Conservation (phyloP, 2,888 invertebrate species). For the Poecilus cupreus region DNA sequence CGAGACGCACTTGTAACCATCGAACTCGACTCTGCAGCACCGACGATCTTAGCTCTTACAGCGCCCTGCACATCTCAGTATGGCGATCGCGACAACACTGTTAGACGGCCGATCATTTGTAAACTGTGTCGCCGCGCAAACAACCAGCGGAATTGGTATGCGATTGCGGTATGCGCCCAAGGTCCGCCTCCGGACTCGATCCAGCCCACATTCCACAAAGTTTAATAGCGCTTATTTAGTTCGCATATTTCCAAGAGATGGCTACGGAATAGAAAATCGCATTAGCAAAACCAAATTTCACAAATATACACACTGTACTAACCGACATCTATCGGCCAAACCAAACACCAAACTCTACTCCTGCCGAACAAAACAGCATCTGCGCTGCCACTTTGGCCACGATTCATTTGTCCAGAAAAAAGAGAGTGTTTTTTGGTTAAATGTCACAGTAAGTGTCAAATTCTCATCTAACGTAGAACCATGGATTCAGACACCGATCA, state of each 20-base stretch:
- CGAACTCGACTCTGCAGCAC: background rate
- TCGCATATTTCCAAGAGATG: slow-evolving; percentile 66
- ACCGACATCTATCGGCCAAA: background rate
- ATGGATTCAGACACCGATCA: slow-evolving; percentile 84
- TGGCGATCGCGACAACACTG: background rate
- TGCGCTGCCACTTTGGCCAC: slow-evolving; percentile 31
- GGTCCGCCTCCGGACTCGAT: slow-evolving; percentile 66
- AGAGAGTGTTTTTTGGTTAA: slow-evolving; percentile 34
- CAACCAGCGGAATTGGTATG: slow-evolving; percentile 66
- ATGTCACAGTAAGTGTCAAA: background rate
- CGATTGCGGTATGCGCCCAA: slow-evolving; percentile 68
- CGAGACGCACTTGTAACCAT: background rate
- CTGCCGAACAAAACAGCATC: background rate
- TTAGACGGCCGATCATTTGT: background rate
- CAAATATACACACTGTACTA: background rate
- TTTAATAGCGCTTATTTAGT: slow-evolving; percentile 68
- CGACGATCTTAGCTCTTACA: background rate
- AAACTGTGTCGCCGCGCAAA: slow-evolving; percentile 63
- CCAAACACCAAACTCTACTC: background rate
- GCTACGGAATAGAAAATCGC: slow-evolving; percentile 47
- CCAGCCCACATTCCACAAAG: slow-evolving; percentile 69
- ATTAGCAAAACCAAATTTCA: slow-evolving; percentile 9
- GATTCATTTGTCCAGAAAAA: slow-evolving; percentile 33
- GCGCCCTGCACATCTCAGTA: background rate
- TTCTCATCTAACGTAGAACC: background rate